Evolutionary conservation across 2,888 invertebrate species (phyloP), one percentile per base, ranked within the genome.

Genomic region (Pseudococcus viburni): DNA sequence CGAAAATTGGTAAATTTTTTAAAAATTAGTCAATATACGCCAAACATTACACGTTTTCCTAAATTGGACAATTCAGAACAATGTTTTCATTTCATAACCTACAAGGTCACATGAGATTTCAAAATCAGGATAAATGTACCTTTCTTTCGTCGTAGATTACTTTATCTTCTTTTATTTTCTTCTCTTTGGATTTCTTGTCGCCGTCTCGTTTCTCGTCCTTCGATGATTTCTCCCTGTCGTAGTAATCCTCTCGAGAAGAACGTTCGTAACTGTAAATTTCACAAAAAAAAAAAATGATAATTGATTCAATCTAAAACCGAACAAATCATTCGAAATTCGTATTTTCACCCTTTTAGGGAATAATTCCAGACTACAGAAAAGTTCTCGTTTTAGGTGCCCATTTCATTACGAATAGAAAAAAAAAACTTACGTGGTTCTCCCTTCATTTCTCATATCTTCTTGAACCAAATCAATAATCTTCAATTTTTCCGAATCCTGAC

Each of bases 161-260:
- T 22, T 83, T 88, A 0, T 88, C 83, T 83, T 88, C 88, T 88
- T 88, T 88, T 0, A 12, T 80, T 48, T 86, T 86, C 68, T 85
- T 85, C 8, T 73, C 86, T 33, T 68, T 86, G 9, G 73, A 46
- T 19, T 88, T 88, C 15, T 55, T 88, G 26, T 88, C 88, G 42
- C 8, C 39, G 39, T 88, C 88, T 9, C 88, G 83, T 88, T 83
- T 80, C 15, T 88, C 88, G n/a, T 88, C 88, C n/a, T 88, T 88
- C 39, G 39, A 48, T 59, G 33, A 73, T n/a, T 68, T 64, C 12
- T 86, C 86, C 17, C 86, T 22, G n/a, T 86, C 83, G n/a, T 55
- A 51, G 22, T 73, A 88, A 12, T 88, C 55, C 1, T 88, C 88
- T n/a, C 80, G 48, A 42, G 48, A 55, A 46, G 42, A 12, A 26